Percentiles rank a stretch among this genome's conserved stretches.
Conservation (phyloP, 2,888 invertebrate species). For the Sycophila texana region DNA sequence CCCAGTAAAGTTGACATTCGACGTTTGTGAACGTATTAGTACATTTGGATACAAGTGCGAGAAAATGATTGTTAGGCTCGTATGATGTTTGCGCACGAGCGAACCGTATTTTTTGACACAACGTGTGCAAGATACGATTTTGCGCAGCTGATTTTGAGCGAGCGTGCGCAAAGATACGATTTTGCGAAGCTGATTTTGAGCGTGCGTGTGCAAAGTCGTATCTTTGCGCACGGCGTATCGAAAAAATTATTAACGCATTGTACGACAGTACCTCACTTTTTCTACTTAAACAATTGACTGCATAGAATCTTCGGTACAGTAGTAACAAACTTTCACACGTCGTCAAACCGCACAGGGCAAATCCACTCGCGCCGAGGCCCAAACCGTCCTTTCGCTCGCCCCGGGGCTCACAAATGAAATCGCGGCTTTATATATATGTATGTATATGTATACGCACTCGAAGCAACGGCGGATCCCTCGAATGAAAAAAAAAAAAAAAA, state of each 20-base stretch:
- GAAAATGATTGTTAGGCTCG: too few relatives aligned
- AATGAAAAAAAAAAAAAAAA: slow-evolving; percentile 1
- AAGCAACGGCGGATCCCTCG: neutral
- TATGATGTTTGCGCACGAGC: too few relatives aligned
- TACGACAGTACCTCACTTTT: neutral
- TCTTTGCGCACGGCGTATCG: too few relatives aligned
- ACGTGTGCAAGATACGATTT: too few relatives aligned
- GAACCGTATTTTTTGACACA: too few relatives aligned
- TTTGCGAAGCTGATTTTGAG: too few relatives aligned
- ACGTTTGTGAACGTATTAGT: too few relatives aligned
- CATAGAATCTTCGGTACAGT: neutral
- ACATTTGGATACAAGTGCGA: too few relatives aligned
- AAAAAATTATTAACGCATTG: neutral
- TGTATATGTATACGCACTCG: neutral
- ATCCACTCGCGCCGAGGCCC: neutral
- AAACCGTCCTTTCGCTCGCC: neutral
- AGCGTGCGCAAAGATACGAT: too few relatives aligned
- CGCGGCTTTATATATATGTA: neutral
- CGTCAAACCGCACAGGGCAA: slow-evolving; percentile 19
- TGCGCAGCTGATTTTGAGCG: too few relatives aligned
- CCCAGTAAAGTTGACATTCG: too few relatives aligned
- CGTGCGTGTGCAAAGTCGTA: too few relatives aligned
- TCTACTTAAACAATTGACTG: neutral
- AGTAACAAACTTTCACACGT: slow-evolving; percentile 20
- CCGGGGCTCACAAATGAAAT: neutral